Base-by-base conservation (phyloP, 2,797 vertebrate species). In the Meda fulgida region DNA sequence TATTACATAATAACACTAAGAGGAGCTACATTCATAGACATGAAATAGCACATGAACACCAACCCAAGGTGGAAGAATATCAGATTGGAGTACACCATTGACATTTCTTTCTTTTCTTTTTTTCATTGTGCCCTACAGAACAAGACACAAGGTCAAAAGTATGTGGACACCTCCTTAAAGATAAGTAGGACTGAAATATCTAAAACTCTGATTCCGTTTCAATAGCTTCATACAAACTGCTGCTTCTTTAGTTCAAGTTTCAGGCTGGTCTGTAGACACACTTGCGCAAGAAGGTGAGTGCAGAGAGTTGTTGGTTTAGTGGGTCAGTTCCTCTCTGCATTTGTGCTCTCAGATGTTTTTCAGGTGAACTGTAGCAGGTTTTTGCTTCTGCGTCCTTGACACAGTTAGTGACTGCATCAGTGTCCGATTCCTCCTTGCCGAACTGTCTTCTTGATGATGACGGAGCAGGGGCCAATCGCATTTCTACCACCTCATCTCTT, bases 341-440 rank as follows among this genome's bases (percentile, higher is more conserved):
- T 75, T 31, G 46, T 23, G 48, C 29, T 38, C 78, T 70, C 81
- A 77, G 21, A 84, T 78, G 26, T 84, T 86, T 88, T 51, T 19
- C 48, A 89, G 79, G 84, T 80, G 86, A 80, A 81, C 46, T 81
- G 40, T 5, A 67, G 53, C 83, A 69, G 36, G 78, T 86, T 88
- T 48, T 53, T 70, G 87, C 76, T 76, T 38, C 21, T 46, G 36
- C 70, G 91, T 92, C 94, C 94, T 95, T 94, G 93, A 93, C 93
- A 93, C 88, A 93, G 78, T 93, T 94, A 89, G 85, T 81, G 67
- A 75, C 34, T 29, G 75, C 78, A 43, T 9, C 63, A 26, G 36
- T 38, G 43, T 78, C 75, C n/a, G 46, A 76, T 51, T 72, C 46
- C 55, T 87, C 83, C 14, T 83, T 91, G 91, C 89, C 89, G 90